These are phyloP conservation scores for Gymnopithys bicolor DNA, from an alignment of 2,797 vertebrate species.

Conservation along the genomic window DNA sequence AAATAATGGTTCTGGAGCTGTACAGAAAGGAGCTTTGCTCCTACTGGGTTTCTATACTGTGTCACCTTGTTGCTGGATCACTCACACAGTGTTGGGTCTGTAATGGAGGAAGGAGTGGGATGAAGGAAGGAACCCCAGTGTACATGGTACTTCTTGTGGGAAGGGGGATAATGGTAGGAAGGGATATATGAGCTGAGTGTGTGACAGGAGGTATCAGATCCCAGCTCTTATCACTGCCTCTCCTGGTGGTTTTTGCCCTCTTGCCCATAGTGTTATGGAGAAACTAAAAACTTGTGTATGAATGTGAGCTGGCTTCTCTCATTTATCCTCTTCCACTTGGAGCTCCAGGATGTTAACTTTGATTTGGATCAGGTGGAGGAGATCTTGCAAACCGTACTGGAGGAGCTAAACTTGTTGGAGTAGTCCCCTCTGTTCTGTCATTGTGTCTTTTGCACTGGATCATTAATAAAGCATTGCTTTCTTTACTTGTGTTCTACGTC, in stretches of 20 bases:
- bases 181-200: background rate
- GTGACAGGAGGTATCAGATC: background rate
- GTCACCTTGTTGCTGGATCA: background rate
- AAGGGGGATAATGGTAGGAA: background rate
- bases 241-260: slow-evolving; percentile 52
- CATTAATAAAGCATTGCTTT: background rate
- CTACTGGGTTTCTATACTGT: background rate
- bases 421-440: background rate
- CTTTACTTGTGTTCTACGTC: background rate
- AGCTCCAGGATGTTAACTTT: slow-evolving; percentile 81
- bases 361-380: slow-evolving; percentile 81
- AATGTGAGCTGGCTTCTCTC: slow-evolving; percentile 84
- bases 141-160: background rate
- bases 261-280: slow-evolving; percentile 74
- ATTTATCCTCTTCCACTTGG: slow-evolving; percentile 81
- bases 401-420: slow-evolving; percentile 80
- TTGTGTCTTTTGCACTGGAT: background rate
- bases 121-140: background rate
- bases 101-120: background rate
- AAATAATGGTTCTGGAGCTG: background rate
- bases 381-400: slow-evolving; percentile 85
- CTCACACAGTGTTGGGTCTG: background rate
- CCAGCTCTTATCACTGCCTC: background rate
- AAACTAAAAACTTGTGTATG: slow-evolving; percentile 72
- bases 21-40: background rate